Conservation (phyloP, 2,113 vertebrate species). For the Tursiops truncatus region DNA sequence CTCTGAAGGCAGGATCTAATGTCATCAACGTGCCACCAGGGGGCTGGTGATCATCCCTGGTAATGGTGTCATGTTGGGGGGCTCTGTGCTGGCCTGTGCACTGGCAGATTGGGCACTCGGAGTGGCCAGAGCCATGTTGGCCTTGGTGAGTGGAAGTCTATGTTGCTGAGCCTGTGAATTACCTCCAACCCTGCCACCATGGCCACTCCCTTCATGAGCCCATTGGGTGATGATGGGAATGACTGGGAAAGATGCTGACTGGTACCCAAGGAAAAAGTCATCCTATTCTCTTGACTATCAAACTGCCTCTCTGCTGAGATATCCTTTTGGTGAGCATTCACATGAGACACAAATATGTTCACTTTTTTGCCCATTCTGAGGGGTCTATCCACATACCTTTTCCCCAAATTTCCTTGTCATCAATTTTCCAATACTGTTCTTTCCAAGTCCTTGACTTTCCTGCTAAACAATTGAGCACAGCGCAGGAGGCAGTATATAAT, state of each 20-base stretch:
- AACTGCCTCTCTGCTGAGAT: neutral
- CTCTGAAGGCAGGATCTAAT: too few relatives aligned
- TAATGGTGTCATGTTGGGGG: rapidly evolving
- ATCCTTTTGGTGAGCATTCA: neutral
- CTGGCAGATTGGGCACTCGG: neutral
- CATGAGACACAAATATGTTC: neutral
- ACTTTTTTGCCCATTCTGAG: neutral
- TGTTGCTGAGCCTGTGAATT: neutral
- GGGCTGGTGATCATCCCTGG: neutral
- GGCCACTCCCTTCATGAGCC: neutral
- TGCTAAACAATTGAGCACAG: neutral
- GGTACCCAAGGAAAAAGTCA: neutral
- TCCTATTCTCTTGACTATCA: neutral
- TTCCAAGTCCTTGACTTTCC: neutral
- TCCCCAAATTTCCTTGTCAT: neutral
- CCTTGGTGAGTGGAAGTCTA: neutral
- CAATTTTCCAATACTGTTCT: neutral
- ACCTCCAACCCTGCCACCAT: neutral
- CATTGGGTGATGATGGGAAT: neutral
- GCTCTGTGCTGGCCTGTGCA: neutral
- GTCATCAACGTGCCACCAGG: neutral
- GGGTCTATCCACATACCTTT: neutral
- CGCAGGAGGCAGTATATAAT: neutral
- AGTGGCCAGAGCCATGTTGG: too few relatives aligned
- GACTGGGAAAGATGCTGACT: neutral